Base-by-base conservation (phyloP, 2,888 invertebrate genomes). In the Calameuta filiformis region DNA sequence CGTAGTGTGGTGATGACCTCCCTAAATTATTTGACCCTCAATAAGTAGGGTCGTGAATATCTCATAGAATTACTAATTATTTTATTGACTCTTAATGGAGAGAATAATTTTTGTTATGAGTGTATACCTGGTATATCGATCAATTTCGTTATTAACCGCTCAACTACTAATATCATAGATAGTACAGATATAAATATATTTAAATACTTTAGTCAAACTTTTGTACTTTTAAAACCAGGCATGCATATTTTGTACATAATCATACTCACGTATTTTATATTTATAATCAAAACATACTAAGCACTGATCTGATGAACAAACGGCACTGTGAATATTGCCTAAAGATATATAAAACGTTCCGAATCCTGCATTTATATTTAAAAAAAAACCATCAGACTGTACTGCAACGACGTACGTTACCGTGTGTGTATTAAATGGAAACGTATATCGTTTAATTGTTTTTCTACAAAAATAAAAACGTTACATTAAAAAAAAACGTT, bases 201-300 rank as follows among this genome's bases (percentile, higher is more conserved):
- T 56, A 23, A 56, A 23, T 56, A 56, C 23, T 56, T 23, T 56
- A 56, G 40, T 23, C 40, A 56, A 56, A 56, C 23, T 56, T 56
- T 56, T 56, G 23, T 56, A 56, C 40, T 56, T 56, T 23, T 56
- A 56, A 56, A 56, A 56, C 9, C 40, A 23, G 40, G 71, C 31
- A 33, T 34, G 71, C 71, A 71, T 33, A 56, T 12, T 71, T 30
- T 71, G 71, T 71, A 71, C 34, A 71, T 71, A 71, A 71, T 71
- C 71, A 33, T 15, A 71, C 11, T 33, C 71, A 33, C 12, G 33
- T 34, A 71, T 15, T 15, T 34, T 71, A 31, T 71, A 71, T 71
- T 71, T 71, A 71, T 71, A 71, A 71, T 71, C 71, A 71, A 71
- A 71, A 71, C 71, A 9, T 33, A 71, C 71, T 56, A 71, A 71